These are phyloP conservation scores for Tympanoctomys barrerae DNA, from an alignment of 2,797 vertebrate species.

Conservation along the genomic window DNA sequence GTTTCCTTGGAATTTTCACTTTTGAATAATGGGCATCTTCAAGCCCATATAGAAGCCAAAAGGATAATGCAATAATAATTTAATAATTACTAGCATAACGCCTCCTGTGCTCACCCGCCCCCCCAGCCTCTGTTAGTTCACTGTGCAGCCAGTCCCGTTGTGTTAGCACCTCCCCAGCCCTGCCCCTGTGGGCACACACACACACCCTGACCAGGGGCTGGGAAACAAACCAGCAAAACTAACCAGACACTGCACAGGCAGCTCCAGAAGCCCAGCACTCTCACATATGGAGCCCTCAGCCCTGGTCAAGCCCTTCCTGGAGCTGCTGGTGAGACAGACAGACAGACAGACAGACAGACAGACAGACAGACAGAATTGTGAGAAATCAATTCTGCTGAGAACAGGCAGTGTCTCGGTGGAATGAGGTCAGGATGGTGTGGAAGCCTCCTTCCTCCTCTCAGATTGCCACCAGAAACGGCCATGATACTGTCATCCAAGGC, in stretches of 20 bases:
- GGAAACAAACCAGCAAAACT: neutral
- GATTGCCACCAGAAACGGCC: neutral
- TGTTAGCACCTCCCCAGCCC: no score
- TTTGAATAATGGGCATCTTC: neutral
- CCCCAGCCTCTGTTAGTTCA: neutral
- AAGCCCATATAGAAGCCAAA: slow-evolving; percentile 8
- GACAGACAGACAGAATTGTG: no score
- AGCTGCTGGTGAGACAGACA: no score
- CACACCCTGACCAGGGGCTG: neutral
- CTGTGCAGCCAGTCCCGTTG: neutral
- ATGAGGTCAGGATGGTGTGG: neutral
- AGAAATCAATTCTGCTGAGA: slow-evolving; percentile 48
- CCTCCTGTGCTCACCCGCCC: no score
- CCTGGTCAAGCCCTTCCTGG: neutral
- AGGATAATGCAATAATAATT: neutral
- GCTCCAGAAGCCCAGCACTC: no score
- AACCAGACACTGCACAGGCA: neutral
- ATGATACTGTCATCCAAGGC: neutral
- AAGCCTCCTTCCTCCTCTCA: neutral
- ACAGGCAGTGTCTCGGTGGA: neutral
- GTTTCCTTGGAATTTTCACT: neutral
- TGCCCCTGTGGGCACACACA: neutral
- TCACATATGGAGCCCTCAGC: neutral
- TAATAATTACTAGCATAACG: neutral
- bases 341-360: no score